Evolutionary conservation across 2,797 vertebrate species (phyloP).

Genomic region (Paguma larvata): DNA sequence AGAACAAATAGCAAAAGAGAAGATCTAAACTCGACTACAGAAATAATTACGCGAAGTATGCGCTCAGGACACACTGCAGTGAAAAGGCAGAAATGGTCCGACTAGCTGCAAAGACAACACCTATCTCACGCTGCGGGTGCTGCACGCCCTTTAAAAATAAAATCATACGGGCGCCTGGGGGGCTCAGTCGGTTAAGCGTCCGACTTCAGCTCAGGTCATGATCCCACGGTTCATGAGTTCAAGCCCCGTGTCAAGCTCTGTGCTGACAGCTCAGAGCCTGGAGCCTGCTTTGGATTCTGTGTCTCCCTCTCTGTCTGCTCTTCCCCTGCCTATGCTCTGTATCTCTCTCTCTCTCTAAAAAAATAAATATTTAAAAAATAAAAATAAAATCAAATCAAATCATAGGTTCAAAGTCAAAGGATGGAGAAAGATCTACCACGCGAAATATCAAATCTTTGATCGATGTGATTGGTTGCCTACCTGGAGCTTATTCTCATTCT

Average conservation of each 20-base stretch:
- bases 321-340: no score
- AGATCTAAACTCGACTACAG: neutral
- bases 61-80: neutral
- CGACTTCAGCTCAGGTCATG: no score
- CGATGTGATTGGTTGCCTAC: neutral
- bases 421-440: neutral
- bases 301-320: no score
- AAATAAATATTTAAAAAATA: no score
- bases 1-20: neutral
- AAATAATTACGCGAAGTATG: neutral
- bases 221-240: no score
- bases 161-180: neutral
- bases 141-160: neutral
- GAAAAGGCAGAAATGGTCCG: neutral
- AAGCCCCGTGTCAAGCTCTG: no score
- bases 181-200: no score
- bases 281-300: no score
- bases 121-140: neutral
- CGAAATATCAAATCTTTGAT: neutral
- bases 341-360: no score
- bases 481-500: neutral
- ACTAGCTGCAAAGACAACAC: neutral
- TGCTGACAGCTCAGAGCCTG: no score
- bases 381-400: neutral
- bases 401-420: neutral